A percentile compares a stretch with the other conserved stretches of the same genome.
phyloP scores from a whole-genome alignment of 2,888 invertebrate species.

The Plemyria rubiginata region DNA sequence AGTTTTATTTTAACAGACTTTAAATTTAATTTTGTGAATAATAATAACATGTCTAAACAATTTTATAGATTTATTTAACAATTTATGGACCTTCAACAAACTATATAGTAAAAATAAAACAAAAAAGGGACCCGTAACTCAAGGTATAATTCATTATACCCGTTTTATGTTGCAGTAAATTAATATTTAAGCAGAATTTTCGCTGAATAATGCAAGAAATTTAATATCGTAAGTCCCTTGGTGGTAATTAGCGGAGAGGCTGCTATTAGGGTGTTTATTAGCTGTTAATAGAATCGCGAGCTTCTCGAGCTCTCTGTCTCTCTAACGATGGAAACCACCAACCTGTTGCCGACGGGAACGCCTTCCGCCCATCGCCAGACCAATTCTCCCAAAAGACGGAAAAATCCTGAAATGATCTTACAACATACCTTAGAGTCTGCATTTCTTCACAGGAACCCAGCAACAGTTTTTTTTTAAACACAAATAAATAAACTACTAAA shows the following conservation, averaged over 20 bases:
- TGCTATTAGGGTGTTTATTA: slow-evolving; percentile 71
- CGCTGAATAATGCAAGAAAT: slow-evolving; percentile 57
- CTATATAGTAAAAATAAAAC: slow-evolving; percentile 24
- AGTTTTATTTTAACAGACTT: not conserved
- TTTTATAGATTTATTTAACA: not conserved
- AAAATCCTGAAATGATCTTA: slow-evolving; percentile 42
- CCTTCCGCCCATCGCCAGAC: slow-evolving; percentile 78
- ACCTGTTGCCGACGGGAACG: slow-evolving; percentile 83
- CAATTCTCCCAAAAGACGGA: slow-evolving; percentile 43
- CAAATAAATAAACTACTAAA: slow-evolving; percentile 58
- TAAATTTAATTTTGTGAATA: not conserved
- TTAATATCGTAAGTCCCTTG: slow-evolving; percentile 66
- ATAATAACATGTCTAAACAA: not conserved
- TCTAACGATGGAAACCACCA: slow-evolving; percentile 55
- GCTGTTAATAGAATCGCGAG: slow-evolving; percentile 71
- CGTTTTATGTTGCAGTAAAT: slow-evolving; percentile 52
- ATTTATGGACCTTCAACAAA: not conserved
- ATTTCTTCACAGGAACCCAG: slow-evolving; percentile 32
- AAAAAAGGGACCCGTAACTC: slow-evolving; percentile 26
- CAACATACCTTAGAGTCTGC: slow-evolving; percentile 39
- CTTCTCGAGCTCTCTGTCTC: slow-evolving; percentile 59
- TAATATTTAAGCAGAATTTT: slow-evolving; percentile 58
- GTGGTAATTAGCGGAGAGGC: slow-evolving; percentile 68
- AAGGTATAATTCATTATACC: slow-evolving; percentile 47
- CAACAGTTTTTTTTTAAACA: slow-evolving; percentile 57